phyloP scores from a whole-genome alignment of 2,888 invertebrate genomes.

The Dicycla oo region DNA sequence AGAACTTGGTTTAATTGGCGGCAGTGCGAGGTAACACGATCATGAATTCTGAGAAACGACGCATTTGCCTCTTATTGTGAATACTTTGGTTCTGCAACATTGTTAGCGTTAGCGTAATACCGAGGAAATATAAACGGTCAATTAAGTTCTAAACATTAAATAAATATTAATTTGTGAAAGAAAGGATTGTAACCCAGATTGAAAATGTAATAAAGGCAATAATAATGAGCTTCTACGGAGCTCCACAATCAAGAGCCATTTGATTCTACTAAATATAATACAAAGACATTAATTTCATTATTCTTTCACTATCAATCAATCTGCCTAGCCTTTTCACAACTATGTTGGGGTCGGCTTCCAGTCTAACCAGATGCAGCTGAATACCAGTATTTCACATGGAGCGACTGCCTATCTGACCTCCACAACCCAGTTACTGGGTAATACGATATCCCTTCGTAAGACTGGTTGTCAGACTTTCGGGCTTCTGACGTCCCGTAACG shows the following conservation, averaged over 20 bases:
- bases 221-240: not conserved
- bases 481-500: too few species aligned
- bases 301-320: too few species aligned
- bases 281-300: slow-evolving; percentile 66
- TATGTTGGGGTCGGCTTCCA: too few species aligned
- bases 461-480: too few species aligned
- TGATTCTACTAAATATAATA: slow-evolving; percentile 57
- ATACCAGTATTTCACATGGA: too few species aligned
- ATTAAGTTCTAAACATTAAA: slow-evolving; percentile 2
- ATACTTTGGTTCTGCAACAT: slow-evolving; percentile 53
- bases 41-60: slow-evolving; percentile 75
- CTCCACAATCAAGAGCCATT: slow-evolving; percentile 51
- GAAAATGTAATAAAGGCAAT: slow-evolving; percentile 11
- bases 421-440: too few species aligned
- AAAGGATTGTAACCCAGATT: not conserved
- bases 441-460: too few species aligned
- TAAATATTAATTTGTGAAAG: not conserved
- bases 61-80: slow-evolving; percentile 59
- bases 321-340: too few species aligned
- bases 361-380: too few species aligned
- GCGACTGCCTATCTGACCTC: too few species aligned
- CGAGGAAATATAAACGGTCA: slow-evolving; percentile 14
- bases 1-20: slow-evolving; percentile 80
- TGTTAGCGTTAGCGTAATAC: slow-evolving; percentile 44
- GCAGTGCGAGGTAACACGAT: slow-evolving; percentile 71